Base-by-base conservation (phyloP, 1,140 invertebrate species). In the Drosophila cardini region DNA sequence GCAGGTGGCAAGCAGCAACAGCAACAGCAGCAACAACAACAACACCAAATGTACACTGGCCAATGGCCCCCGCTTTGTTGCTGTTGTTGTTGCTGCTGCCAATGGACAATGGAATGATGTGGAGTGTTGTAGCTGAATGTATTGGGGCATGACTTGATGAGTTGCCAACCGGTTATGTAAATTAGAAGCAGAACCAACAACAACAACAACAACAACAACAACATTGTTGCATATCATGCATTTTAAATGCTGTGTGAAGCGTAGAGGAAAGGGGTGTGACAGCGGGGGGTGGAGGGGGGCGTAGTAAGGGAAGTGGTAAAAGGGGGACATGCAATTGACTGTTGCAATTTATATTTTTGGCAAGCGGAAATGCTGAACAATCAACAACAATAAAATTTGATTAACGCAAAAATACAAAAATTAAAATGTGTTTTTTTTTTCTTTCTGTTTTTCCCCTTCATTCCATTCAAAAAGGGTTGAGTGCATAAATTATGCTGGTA, bases 151-250 rank as follows among this genome's bases (percentile, higher is more conserved):
- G 34, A 34, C 36, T 70, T 75, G 73, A 78, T 83, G 81, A 56
- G 53, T 76, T 75, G 79, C 68, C 65, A 60, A 72, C 82, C 75
- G 82, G 83, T 87, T 86, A 86, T 85, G 82, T 56, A 76, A 85
- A 86, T 85, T 77, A 45, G 50, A 56, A 65, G 57, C 48, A 48
- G 46, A 60, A 52, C 34, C 40, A 18, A 21, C 18, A 71, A 45
- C 38, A 40, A 3, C 13, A 34, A 52, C 50, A 67, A 63, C 60
- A 32, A 2, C 15, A 61, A 30, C 38, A 46, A 40, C 55, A 72
- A 73, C 68, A 69, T 48, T 77, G 43, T 78, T 36, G 73, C 80
- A 81, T 80, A 57, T 86, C 78, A 81, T 86, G 74, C 76, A 85
- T 85, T 64, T 85, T 69, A 73, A 76, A 52, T 48, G 62, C 34